These are phyloP conservation scores for Siniperca scherzeri DNA, from an alignment of 2,797 vertebrate species.

Conservation along the genomic window DNA sequence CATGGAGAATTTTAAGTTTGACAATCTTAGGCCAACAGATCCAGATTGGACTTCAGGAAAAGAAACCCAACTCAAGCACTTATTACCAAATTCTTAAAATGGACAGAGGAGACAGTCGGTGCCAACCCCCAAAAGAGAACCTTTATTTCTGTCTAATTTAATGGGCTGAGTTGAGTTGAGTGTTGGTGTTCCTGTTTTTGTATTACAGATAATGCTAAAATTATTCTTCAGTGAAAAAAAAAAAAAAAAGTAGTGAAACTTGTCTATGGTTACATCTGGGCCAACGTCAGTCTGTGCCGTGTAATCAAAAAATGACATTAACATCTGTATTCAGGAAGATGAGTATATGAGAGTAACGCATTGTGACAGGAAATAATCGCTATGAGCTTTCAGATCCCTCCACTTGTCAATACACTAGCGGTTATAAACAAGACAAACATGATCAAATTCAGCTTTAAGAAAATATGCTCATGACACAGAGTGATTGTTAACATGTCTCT, in stretches of 20 bases:
- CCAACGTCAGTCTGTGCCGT: background rate
- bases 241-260: conserved; percentile 49
- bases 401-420: conserved; percentile 24
- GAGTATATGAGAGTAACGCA: conserved; percentile 21
- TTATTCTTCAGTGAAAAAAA: background rate
- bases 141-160: background rate
- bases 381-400: conserved; percentile 35
- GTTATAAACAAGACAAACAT: conserved; percentile 24
- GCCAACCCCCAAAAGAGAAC: background rate
- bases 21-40: background rate
- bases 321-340: background rate
- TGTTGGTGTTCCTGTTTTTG: conserved; percentile 30
- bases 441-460: conserved; percentile 7
- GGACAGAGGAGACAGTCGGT: background rate
- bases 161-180: background rate
- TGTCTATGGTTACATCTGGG: background rate
- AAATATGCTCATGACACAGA: conserved; percentile 1
- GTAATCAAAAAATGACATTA: conserved; percentile 1
- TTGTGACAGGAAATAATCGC: conserved; percentile 51
- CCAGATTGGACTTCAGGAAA: background rate
- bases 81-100: background rate
- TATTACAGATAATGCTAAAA: conserved; percentile 9
- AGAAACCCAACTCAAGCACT: background rate
- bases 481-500: background rate
- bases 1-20: background rate